Evolutionary conservation across 1,140 invertebrate genomes (phyloP), one percentile per base, ranked within the genome.

Genomic region (Drosophila carrolli): DNA sequence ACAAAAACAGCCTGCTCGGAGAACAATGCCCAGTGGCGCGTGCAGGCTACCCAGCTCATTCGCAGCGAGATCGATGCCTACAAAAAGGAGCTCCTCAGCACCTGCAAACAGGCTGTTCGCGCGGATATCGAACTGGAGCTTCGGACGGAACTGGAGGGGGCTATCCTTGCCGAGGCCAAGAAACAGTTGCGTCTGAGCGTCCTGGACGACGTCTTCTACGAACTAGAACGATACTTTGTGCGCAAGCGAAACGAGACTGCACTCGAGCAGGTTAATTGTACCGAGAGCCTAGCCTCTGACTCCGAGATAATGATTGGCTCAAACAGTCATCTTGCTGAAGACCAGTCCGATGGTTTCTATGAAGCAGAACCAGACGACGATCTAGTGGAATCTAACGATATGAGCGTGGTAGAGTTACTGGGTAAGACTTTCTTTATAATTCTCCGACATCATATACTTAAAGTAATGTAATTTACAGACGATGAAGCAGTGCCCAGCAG

Each of bases 121-220:
- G 43, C 72, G 6, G 84, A 89, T 35, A 84, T 89, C 23, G 80
- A 89, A n/a, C 70, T 59, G n/a, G 50, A 89, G 35, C 59, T 89
- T 7, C 80, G 84, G 0, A 27, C 13, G 2, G 84, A 89, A 29
- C 37, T 78, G 32, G 70, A 74, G 14, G 41, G 23, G 7, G 7
- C 63, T 0, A 9, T 89, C 0, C 16, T 81, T 8, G 35, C 46
- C 1, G 60, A 89, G 37, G 65, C 74, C 0, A 67, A 35, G 23
- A 70, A 70, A 14, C 57, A 89, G 37, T 48, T 67, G 14, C 85
- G 71, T 0, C 23, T 89, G 0, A 65, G 41, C 11, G 66, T 89
- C 6, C 32, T 89, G 7, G 85, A 89, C 40, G 68, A 74, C 1
- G 48, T 89, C 1, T 89, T 89, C 13, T 65, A 61, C 43, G 84